phyloP scores from a whole-genome alignment of 2,888 invertebrate species.

The Apamea anceps region DNA sequence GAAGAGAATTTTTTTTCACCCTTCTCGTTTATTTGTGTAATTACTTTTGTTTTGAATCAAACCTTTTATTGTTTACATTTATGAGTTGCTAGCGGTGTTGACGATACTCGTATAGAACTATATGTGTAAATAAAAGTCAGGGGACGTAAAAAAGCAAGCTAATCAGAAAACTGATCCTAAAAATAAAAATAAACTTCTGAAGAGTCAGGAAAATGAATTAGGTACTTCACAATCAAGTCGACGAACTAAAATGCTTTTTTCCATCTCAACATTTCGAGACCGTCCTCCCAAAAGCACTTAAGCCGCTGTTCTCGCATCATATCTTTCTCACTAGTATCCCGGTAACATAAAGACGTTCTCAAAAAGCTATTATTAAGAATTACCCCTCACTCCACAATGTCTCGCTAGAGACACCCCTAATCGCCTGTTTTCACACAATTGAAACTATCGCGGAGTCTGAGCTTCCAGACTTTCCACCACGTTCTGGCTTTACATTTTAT shows the following conservation, averaged over 20 bases:
- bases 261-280: not conserved
- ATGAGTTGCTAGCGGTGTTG: not conserved
- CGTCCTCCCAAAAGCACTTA: not conserved
- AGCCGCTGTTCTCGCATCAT: not conserved
- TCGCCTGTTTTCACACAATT: slow-evolving; percentile 64
- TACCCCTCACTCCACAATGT: slow-evolving; percentile 47
- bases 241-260: not conserved
- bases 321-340: slow-evolving; percentile 11
- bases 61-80: not conserved
- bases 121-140: not conserved
- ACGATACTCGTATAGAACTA: not conserved
- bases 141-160: too few relatives aligned
- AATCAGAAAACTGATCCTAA: not conserved
- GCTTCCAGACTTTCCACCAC: slow-evolving; percentile 37
- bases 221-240: not conserved
- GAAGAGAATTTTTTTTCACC: slow-evolving; percentile 4
- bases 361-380: slow-evolving; percentile 58
- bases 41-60: not conserved
- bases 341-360: slow-evolving; percentile 30
- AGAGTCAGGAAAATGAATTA: not conserved
- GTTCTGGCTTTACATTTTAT: slow-evolving; percentile 54
- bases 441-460: slow-evolving; percentile 51
- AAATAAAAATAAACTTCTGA: not conserved
- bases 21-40: slow-evolving; percentile 5
- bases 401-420: slow-evolving; percentile 55